Percentiles rank a stretch among this genome's conserved stretches.
phyloP scores from a whole-genome alignment of 2,113 vertebrate species.

The Notechis scutatus region DNA sequence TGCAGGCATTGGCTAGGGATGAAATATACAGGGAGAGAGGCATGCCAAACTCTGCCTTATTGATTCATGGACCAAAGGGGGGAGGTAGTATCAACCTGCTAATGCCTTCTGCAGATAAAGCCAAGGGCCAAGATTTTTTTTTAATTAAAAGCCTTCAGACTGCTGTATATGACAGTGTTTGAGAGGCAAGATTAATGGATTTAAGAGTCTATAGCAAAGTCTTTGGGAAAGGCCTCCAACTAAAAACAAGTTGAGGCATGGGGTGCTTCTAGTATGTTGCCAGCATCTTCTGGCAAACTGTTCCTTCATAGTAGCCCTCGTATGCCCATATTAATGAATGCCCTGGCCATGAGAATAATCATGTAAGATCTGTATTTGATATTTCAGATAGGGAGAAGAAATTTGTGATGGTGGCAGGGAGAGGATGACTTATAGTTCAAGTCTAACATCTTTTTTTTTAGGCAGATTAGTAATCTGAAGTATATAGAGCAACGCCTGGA shows the following conservation, averaged over 20 bases:
- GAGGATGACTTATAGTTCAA: neutral
- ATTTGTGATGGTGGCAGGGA: neutral
- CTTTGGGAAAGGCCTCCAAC: neutral
- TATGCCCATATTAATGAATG: neutral
- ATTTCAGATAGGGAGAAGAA: neutral
- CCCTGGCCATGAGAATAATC: neutral
- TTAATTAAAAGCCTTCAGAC: neutral
- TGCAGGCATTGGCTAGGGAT: conserved; percentile 11
- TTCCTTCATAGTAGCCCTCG: neutral
- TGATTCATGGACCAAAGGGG: conserved; percentile 9
- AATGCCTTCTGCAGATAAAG: neutral
- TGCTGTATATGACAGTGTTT: neutral
- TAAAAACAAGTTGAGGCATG: neutral
- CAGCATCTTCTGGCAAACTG: neutral
- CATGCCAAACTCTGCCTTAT: conserved; percentile 7
- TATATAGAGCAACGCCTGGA: neutral
- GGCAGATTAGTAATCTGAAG: neutral
- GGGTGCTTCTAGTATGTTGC: neutral
- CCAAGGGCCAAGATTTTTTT: neutral
- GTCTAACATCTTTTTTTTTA: neutral
- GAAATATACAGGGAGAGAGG: conserved; percentile 19
- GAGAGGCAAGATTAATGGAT: neutral
- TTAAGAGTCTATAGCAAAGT: neutral
- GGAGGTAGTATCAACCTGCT: conserved; percentile 8
- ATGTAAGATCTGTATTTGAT: neutral